A percentile compares a stretch with the other conserved stretches of the same genome.
Conservation (phyloP, 1,140 invertebrate species). For the Cydia amplana region DNA sequence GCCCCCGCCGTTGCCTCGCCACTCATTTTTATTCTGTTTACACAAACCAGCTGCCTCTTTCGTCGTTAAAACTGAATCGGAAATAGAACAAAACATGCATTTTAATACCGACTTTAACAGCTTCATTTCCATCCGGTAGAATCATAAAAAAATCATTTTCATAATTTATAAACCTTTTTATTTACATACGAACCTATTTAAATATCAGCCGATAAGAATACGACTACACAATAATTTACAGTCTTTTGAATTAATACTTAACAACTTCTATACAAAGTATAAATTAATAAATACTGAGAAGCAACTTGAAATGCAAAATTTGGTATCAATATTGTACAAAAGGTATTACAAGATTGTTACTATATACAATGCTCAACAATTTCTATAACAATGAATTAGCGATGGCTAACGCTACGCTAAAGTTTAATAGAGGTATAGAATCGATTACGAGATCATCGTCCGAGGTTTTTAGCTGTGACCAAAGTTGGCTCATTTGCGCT, state of each 20-base stretch:
- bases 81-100: conserved; percentile 63
- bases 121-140: conserved; percentile 38
- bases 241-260: conserved; percentile 78
- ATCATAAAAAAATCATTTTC: conserved; percentile 52
- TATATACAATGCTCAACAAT: conserved; percentile 28
- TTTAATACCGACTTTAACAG: conserved; percentile 48
- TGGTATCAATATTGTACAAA: conserved; percentile 79
- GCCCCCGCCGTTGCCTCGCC: conserved; percentile 41
- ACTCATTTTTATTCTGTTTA: conserved; percentile 65
- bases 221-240: conserved; percentile 78
- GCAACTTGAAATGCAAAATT: conserved; percentile 76
- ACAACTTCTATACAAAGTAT: conserved; percentile 61
- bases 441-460: conserved; percentile 27
- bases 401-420: conserved; percentile 9
- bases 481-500: conserved; percentile 2
- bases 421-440: conserved; percentile 23
- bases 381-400: conserved; percentile 27
- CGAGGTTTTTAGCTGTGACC: not conserved
- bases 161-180: conserved; percentile 74
- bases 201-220: conserved; percentile 73
- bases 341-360: conserved; percentile 49
- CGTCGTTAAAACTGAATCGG: conserved; percentile 65
- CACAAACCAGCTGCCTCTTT: conserved; percentile 58
- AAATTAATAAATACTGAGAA: conserved; percentile 74
- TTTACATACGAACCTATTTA: conserved; percentile 70